Conservation (phyloP, 1,140 invertebrate genomes). For the Metaphire vulgaris region DNA sequence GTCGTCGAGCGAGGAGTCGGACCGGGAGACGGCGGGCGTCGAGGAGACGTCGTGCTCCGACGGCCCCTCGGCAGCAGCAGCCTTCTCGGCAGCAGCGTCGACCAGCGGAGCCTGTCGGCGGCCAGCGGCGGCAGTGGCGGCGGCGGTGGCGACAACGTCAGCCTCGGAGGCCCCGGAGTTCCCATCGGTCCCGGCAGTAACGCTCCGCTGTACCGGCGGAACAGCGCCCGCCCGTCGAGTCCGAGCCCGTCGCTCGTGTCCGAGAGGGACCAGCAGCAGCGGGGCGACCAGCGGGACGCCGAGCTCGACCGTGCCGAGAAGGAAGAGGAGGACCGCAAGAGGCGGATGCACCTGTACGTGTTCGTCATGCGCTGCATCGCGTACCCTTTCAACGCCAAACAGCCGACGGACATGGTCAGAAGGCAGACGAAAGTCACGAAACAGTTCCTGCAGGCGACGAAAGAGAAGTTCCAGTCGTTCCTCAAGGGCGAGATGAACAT, state of each 20-base stretch:
- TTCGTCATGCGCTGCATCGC: conserved; percentile 96
- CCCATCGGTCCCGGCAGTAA: no score
- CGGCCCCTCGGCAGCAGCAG: conserved; percentile 46
- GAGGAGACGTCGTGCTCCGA: conserved; percentile 51
- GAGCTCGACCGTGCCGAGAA: conserved; percentile 64
- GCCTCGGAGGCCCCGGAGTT: conserved; percentile 47
- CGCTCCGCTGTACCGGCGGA: conserved; percentile 38
- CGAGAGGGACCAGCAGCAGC: conserved; percentile 60
- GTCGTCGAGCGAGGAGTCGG: conserved; percentile 55
- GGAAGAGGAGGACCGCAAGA: conserved; percentile 86
- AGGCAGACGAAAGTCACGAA: conserved; percentile 76
- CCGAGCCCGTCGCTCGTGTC: conserved; percentile 74
- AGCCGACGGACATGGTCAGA: conserved; percentile 87
- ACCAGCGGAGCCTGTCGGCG: conserved; percentile 49
- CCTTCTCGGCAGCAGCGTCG: conserved; percentile 38
- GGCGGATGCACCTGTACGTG: conserved; percentile 90
- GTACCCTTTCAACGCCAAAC: conserved; percentile 98
- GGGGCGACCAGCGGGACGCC: conserved; percentile 46
- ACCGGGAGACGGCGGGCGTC: no score
- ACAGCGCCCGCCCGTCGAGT: conserved; percentile 58
- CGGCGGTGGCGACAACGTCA: conserved; percentile 53
- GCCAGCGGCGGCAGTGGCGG: conserved; percentile 35
- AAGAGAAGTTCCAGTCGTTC: conserved; percentile 80
- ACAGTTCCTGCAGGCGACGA: conserved; percentile 89
- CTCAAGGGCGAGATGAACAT: conserved; percentile 79